A percentile compares a stretch with the other conserved stretches of the same genome.
phyloP scores from a whole-genome alignment of 2,888 invertebrate genomes.

The Anoplius nigerrimus region DNA sequence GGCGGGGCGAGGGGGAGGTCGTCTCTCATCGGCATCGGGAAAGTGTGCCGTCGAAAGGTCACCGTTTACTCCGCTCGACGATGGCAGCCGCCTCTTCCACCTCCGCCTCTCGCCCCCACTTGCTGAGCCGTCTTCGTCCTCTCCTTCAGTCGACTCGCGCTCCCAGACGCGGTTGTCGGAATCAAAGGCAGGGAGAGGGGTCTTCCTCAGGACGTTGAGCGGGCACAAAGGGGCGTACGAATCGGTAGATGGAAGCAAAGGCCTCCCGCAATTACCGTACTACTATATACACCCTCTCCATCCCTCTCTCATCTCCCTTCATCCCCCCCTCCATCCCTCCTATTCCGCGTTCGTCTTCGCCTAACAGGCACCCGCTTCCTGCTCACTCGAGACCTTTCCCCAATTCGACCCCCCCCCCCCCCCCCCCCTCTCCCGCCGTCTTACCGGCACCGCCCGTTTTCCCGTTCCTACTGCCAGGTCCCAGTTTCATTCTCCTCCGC shows the following conservation, averaged over 20 bases:
- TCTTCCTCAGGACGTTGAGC: background rate
- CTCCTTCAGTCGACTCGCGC: background rate
- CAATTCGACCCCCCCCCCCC: too few relatives aligned
- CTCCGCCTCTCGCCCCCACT: background rate
- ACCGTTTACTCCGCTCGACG: conserved; percentile 50
- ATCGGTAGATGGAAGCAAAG: conserved; percentile 33
- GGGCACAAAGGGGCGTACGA: background rate
- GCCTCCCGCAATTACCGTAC: conserved; percentile 55
- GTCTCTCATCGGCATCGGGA: conserved; percentile 52
- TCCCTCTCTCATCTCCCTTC: too few relatives aligned
- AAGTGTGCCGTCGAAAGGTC: conserved; percentile 70
- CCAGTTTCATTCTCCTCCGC: too few relatives aligned
- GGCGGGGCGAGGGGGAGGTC: conserved; percentile 24
- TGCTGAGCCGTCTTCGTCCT: background rate
- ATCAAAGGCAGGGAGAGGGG: background rate
- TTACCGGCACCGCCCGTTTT: too few relatives aligned
- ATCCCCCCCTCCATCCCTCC: too few relatives aligned
- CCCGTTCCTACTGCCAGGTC: too few relatives aligned
- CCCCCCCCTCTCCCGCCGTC: too few relatives aligned
- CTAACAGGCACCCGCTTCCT: too few relatives aligned
- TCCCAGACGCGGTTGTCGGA: too few relatives aligned
- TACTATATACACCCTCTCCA: conserved; percentile 28
- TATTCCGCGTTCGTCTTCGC: too few relatives aligned
- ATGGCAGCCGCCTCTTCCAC: background rate
- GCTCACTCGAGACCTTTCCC: too few relatives aligned